These are phyloP conservation scores for Dysmachus trigonus DNA, from an alignment of 2,888 invertebrate species.

Conservation along the genomic window DNA sequence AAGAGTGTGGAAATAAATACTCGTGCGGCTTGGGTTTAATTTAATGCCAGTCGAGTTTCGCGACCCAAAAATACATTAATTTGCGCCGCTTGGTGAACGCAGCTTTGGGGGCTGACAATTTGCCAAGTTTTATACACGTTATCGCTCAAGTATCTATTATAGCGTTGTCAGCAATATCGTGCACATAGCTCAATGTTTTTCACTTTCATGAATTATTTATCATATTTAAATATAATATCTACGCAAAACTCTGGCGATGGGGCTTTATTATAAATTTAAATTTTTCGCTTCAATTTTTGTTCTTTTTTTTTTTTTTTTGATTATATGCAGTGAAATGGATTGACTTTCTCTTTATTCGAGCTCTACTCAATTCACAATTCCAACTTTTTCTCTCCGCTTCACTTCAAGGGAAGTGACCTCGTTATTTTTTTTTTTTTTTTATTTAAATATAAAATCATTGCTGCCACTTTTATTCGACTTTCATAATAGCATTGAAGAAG, in stretches of 20 bases:
- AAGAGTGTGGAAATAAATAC: neutral
- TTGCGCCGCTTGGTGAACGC: constrained; percentile 29
- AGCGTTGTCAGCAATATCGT: neutral
- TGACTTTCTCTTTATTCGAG: neutral
- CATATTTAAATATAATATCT: neutral
- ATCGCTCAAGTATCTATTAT: neutral
- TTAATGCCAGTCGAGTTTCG: constrained; percentile 21
- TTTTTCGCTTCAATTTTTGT: neutral
- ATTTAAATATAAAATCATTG: neutral
- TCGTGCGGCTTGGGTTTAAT: constrained; percentile 19
- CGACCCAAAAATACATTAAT: constrained; percentile 33
- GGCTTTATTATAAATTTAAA: neutral
- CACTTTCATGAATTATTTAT: neutral
- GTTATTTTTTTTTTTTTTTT: neutral
- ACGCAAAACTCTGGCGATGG: neutral
- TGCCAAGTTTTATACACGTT: constrained; percentile 26
- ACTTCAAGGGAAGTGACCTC: neutral
- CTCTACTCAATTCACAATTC: neutral
- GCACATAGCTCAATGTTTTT: neutral
- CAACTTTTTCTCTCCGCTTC: neutral
- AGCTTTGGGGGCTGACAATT: constrained; percentile 10
- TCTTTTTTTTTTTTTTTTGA: neutral
- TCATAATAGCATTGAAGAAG: neutral
- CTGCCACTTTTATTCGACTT: neutral
- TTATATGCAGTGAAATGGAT: neutral